phyloP scores from a whole-genome alignment of 2,113 vertebrate species.

The Petroica traversi region DNA sequence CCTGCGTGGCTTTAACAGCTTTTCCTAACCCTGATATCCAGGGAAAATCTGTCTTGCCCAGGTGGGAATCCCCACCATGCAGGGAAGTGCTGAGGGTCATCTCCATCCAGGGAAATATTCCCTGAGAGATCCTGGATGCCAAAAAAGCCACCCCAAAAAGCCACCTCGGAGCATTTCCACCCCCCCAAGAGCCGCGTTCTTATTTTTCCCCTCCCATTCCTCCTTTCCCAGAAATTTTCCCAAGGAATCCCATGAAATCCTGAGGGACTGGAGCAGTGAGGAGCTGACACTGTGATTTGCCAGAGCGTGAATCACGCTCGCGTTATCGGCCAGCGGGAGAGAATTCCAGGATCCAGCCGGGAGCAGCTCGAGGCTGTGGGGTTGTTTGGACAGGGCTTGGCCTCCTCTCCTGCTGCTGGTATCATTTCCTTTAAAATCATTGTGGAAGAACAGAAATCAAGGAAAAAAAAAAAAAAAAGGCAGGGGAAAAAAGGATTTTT shows the following conservation, averaged over 20 bases:
- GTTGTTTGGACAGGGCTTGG: not conserved
- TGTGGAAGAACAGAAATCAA: not conserved
- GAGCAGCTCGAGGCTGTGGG: not conserved
- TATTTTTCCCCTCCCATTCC: not conserved
- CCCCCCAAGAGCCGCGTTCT: not conserved
- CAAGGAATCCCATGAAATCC: not conserved
- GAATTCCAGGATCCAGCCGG: constrained; percentile 12
- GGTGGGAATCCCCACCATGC: not conserved
- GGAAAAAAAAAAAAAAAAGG: not conserved
- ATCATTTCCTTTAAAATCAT: not conserved
- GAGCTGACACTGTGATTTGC: not conserved
- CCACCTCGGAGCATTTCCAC: not conserved
- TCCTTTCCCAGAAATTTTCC: not conserved
- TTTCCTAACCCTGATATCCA: rapidly evolving
- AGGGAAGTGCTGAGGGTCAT: rapidly evolving
- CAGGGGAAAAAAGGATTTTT: not conserved
- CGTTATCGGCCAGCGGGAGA: constrained; percentile 1
- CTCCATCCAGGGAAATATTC: not conserved
- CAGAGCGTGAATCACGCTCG: constrained; percentile 46
- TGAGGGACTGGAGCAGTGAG: not conserved
- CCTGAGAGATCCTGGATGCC: not conserved
- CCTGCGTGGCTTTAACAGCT: rapidly evolving
- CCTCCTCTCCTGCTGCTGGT: not conserved
- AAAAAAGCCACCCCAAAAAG: not conserved
- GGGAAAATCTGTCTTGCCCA: not conserved